These are phyloP conservation scores for Drosophila simulans DNA, from an alignment of 1,140 invertebrate species.

Conservation along the genomic window DNA sequence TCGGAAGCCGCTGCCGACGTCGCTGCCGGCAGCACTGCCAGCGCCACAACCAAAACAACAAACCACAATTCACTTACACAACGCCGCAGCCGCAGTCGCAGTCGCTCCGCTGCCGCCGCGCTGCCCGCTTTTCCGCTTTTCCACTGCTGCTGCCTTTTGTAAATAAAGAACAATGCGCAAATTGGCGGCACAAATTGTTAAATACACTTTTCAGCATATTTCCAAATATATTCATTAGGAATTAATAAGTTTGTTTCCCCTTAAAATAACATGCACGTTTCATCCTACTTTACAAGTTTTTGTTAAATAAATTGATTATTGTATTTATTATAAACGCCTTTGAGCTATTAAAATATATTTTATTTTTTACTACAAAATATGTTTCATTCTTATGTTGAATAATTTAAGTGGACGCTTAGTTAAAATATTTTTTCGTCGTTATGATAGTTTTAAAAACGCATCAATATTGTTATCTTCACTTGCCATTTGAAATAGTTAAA, in stretches of 20 bases:
- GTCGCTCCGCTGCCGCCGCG: constrained; percentile 19
- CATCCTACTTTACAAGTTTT: no score
- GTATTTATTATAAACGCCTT: no score
- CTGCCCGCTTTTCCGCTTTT: constrained; percentile 24
- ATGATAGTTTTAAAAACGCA: no score
- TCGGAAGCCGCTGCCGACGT: background rate
- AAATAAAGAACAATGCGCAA: constrained; percentile 1
- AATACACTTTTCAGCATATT: constrained; percentile 4
- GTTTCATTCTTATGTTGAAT: no score
- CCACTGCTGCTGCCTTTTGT: constrained; percentile 1
- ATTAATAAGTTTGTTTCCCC: no score
- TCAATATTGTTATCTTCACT: no score
- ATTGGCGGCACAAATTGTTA: constrained; percentile 1
- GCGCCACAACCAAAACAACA: constrained; percentile 82
- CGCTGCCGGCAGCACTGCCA: constrained; percentile 19
- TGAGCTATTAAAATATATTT: no score
- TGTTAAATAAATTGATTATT: no score
- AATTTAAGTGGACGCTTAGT: no score
- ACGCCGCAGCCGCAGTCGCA: constrained; percentile 29
- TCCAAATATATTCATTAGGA: background rate
- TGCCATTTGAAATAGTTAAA: background rate
- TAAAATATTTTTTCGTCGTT: no score
- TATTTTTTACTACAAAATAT: no score
- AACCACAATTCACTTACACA: constrained; percentile 84
- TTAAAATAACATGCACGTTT: no score